Conservation (phyloP, 2,797 vertebrate species). For the Eutrigla gurnardus region DNA sequence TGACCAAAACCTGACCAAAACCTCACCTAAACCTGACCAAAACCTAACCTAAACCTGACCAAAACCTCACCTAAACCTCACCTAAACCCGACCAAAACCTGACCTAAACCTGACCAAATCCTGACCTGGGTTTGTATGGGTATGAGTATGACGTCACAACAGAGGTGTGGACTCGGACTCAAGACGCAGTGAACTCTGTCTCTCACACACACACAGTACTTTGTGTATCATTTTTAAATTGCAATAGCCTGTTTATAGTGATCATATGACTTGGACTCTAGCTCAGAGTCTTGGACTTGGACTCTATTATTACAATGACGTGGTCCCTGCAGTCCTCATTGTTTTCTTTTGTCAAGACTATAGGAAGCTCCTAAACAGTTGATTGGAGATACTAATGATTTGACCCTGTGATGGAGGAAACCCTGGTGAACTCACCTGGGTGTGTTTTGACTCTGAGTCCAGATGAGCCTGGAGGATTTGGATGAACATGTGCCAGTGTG, state of each 20-base stretch:
- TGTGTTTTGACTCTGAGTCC: constrained; percentile 6
- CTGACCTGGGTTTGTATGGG: no score
- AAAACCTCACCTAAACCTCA: no score
- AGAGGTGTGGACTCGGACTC: neutral
- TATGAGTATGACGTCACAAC: neutral
- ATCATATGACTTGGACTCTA: neutral
- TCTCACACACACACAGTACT: neutral
- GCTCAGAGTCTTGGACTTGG: neutral
- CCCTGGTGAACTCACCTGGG: neutral
- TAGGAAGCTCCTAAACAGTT: neutral
- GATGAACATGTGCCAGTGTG: constrained; percentile 12
- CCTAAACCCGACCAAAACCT: no score
- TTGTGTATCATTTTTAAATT: neutral
- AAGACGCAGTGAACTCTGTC: neutral
- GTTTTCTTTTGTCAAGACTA: neutral
- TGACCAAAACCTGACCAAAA: no score
- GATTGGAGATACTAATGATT: neutral
- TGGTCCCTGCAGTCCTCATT: neutral
- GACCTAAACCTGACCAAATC: no score
- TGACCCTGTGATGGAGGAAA: constrained; percentile 1
- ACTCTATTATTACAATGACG: neutral
- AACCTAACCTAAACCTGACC: no score
- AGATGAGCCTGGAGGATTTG: neutral
- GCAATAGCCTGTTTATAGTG: neutral
- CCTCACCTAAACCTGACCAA: no score